Evolutionary conservation across 2,888 invertebrate species (phyloP).

Genomic region (Eustalomyia histrio): DNA sequence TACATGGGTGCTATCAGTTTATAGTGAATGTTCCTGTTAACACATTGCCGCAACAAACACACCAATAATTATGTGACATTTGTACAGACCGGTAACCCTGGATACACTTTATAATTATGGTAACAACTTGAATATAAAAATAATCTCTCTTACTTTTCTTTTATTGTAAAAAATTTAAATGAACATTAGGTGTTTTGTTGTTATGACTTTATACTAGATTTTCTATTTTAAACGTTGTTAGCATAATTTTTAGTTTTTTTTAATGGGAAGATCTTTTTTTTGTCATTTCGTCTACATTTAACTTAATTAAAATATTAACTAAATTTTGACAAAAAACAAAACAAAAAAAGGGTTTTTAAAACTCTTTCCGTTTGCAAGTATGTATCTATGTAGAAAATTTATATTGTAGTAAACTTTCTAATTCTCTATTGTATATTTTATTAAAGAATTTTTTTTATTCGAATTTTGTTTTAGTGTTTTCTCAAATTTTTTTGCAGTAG

Average conservation of each 20-base stretch:
- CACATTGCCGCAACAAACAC: no score
- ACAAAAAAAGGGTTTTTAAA: not conserved
- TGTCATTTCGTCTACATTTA: not conserved
- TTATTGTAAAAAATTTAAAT: no score
- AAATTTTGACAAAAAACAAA: not conserved
- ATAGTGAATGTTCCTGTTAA: no score
- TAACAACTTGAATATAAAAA: no score
- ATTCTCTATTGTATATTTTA: conserved; percentile 25
- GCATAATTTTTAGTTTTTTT: not conserved
- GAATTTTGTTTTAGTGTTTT: not conserved
- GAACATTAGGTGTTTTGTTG: no score
- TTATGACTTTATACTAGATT: not conserved
- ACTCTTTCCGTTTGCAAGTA: not conserved
- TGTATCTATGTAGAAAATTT: not conserved
- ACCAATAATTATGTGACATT: no score
- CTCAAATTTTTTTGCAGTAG: not conserved
- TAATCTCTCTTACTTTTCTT: no score
- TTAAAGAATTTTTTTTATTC: not conserved
- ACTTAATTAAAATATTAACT: not conserved
- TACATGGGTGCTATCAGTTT: no score
- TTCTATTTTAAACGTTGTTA: not conserved
- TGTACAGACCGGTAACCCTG: no score
- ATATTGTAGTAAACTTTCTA: conserved; percentile 21
- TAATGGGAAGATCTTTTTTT: not conserved
- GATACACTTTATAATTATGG: no score